These are phyloP conservation scores for Lasioglossum villosulum DNA, from an alignment of 2,888 invertebrate species.

Conservation along the genomic window DNA sequence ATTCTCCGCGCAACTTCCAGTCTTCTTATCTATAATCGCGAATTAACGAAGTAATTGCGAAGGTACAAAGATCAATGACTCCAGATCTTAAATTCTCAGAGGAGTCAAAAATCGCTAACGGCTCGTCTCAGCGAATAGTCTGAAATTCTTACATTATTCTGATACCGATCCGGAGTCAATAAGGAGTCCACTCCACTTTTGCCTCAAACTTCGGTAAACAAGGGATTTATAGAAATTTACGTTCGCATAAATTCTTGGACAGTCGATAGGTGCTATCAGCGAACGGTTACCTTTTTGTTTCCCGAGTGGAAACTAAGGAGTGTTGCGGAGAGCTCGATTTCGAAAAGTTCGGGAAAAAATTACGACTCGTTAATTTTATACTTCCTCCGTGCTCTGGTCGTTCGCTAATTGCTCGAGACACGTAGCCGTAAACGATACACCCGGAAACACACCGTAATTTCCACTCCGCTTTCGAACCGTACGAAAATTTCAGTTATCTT, in stretches of 20 bases:
- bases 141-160: not conserved
- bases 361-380: not conserved
- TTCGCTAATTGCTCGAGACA: slow-evolving; percentile 7
- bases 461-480: not conserved
- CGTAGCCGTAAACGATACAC: not conserved
- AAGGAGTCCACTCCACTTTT: not conserved
- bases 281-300: not conserved
- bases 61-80: not conserved
- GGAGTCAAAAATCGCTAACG: not conserved
- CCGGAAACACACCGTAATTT: not conserved
- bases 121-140: not conserved
- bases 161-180: not conserved
- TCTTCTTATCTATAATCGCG: not conserved
- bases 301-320: not conserved
- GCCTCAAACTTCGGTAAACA: not conserved
- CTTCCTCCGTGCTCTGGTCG: not conserved
- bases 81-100: not conserved
- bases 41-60: not conserved
- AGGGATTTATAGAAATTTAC: not conserved
- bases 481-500: not conserved
- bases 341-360: not conserved
- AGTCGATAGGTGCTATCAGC: not conserved
- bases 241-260: slow-evolving; percentile 8
- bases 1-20: not conserved
- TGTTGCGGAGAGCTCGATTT: not conserved